Base-by-base conservation (phyloP, 2,113 vertebrate species). In the Cynopterus brachyotis region DNA sequence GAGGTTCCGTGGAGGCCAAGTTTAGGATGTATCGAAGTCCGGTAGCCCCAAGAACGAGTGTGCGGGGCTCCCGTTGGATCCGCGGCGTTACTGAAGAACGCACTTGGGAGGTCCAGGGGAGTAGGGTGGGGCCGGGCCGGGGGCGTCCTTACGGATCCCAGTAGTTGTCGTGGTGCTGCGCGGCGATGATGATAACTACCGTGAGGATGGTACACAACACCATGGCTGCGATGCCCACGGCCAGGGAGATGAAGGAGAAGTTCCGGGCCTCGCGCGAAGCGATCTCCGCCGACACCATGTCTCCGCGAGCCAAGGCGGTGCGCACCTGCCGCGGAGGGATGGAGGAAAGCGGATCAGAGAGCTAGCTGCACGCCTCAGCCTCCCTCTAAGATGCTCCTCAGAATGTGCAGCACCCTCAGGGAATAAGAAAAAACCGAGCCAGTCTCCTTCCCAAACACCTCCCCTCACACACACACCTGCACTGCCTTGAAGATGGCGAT, bases 201-300 rank as follows among this genome's bases (percentile, higher is more conserved):
- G 99, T 99, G 85, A 99, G 99, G 98, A 99, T 99, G 98, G 99
- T 99, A 97, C 99, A 99, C 85, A 99, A 98, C 95, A 99, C 99
- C 93, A 99, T 99, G 97, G 99, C 99, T 66, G 99, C 99, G 45
- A 99, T 99, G 97, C 99, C 99, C 79, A 99, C 99, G 0, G 99
- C 99, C 98, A 99, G 97, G 97, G 99, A 99, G 98, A 99, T 99
- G 99, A 99, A 99, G 97, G 99, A 99, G 99, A 99, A 99, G 98
- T 99, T 99, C 70, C 99, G 99, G 0, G 99, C 99, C 97, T 99
- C 99, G 0, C 99, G 99, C 0, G 99, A 99, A 5, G 99, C 99
- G 64, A 99, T 99, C 98, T 99, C 99, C 1, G 99, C 99, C 0
- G 99, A 99, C 96, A 99, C 99, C 98, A 99, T 99, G 98, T 99